A percentile compares a stretch with the other conserved stretches of the same genome.
Conservation (phyloP, 2,113 vertebrate species). For the Scatophagus argus region DNA sequence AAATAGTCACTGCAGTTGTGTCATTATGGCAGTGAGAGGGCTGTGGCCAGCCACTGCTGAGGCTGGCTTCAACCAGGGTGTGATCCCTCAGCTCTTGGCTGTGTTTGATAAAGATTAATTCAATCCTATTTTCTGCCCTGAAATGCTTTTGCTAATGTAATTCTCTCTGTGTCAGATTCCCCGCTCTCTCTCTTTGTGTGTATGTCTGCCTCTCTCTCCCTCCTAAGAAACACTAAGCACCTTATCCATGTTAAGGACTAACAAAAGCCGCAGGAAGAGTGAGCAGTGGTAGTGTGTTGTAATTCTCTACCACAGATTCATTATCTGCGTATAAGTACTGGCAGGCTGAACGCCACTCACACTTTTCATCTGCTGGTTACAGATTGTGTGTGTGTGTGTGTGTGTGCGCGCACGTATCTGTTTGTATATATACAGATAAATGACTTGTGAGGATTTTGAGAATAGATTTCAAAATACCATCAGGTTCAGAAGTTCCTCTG, state of each 20-base stretch:
- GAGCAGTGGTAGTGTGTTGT: slow-evolving; percentile 81
- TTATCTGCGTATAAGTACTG: slow-evolving; percentile 79
- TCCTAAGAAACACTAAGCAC: slow-evolving; percentile 77
- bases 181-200: slow-evolving; percentile 30
- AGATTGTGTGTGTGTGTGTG: neutral
- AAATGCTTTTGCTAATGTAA: slow-evolving; percentile 87
- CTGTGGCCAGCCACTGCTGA: slow-evolving; percentile 24
- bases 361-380: slow-evolving; percentile 31
- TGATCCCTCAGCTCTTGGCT: slow-evolving; percentile 73
- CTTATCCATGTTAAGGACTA: slow-evolving; percentile 81
- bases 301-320: slow-evolving; percentile 83
- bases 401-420: too few species aligned
- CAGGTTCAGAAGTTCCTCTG: neutral
- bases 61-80: slow-evolving; percentile 46
- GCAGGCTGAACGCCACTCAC: slow-evolving; percentile 39
- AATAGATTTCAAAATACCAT: neutral
- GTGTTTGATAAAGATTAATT: slow-evolving; percentile 88
- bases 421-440: neutral
- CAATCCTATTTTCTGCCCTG: slow-evolving; percentile 86
- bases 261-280: slow-evolving; percentile 80
- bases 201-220: slow-evolving; percentile 10
- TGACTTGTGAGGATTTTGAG: neutral
- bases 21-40: slow-evolving; percentile 26
- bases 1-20: neutral
- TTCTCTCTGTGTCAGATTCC: slow-evolving; percentile 69